A percentile compares a stretch with the other conserved stretches of the same genome.
Evolutionary conservation across 2,888 invertebrate genomes (phyloP).

Genomic region (Diogma glabrata): DNA sequence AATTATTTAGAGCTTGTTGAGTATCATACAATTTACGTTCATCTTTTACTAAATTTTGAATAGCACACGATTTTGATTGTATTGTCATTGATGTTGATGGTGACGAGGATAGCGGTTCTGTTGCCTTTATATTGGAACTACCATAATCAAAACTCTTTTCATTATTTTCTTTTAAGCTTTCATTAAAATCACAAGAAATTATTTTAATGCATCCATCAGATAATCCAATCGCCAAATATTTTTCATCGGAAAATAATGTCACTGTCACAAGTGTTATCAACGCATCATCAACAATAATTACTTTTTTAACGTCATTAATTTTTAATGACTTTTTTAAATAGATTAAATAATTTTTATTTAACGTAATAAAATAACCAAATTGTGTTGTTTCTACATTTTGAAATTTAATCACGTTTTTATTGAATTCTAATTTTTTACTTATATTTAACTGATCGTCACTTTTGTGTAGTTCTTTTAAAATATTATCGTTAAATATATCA

Average conservation of each 20-base stretch:
- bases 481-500: conserved; percentile 32
- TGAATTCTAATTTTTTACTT: conserved; percentile 18
- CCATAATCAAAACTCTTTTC: neutral
- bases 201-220: conserved; percentile 34
- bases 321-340: conserved; percentile 3
- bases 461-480: conserved; percentile 30
- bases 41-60: conserved; percentile 34
- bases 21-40: conserved; percentile 26
- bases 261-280: conserved; percentile 21
- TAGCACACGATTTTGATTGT: conserved; percentile 34
- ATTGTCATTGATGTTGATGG: conserved; percentile 15
- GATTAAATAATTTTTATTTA: conserved; percentile 1
- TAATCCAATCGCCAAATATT: conserved; percentile 30
- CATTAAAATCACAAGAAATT: conserved; percentile 23
- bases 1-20: conserved; percentile 14
- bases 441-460: conserved; percentile 20
- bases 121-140: neutral
- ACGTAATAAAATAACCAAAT: conserved; percentile 17
- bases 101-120: neutral
- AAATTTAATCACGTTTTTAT: conserved; percentile 9
- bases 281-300: conserved; percentile 29
- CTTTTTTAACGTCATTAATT: conserved; percentile 18
- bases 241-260: conserved; percentile 28
- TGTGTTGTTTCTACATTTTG: neutral
- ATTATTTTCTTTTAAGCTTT: neutral